These are phyloP conservation scores for Cyprinodon tularosa DNA, from an alignment of 2,113 vertebrate genomes.

Conservation along the genomic window DNA sequence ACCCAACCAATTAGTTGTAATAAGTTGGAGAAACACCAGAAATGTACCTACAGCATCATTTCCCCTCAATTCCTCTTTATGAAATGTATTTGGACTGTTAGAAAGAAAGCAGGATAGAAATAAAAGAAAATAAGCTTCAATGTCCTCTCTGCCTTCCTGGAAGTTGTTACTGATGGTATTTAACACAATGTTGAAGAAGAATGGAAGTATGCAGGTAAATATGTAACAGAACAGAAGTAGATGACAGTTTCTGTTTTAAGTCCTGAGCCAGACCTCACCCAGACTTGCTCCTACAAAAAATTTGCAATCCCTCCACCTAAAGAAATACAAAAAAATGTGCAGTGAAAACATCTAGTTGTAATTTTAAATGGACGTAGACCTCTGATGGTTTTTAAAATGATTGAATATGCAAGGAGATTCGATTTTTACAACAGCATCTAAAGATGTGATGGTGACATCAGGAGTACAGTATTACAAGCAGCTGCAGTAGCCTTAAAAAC, in stretches of 20 bases:
- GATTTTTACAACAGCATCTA: too few species aligned
- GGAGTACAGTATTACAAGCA: too few species aligned
- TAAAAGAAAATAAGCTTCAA: neutral
- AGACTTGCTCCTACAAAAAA: too few species aligned
- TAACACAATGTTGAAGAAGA: conserved; percentile 22
- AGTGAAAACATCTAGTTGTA: neutral
- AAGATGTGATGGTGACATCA: too few species aligned
- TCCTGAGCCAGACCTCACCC: too few species aligned
- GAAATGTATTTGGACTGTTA: conserved; percentile 39
- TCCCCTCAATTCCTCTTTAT: conserved; percentile 27
- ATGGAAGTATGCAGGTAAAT: conserved; percentile 23
- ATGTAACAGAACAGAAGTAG: neutral
- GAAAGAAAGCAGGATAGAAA: conserved; percentile 30
- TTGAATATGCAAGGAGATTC: too few species aligned
- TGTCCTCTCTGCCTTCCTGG: conserved; percentile 18
- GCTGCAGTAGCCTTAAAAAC: neutral
- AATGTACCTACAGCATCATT: conserved; percentile 38
- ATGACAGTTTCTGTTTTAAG: too few species aligned
- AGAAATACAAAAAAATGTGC: neutral
- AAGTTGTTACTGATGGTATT: conserved; percentile 63
- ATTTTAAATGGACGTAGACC: neutral
- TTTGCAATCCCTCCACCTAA: neutral
- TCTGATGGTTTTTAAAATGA: neutral
- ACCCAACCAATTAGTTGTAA: conserved; percentile 29
- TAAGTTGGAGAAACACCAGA: conserved; percentile 36